Percentiles rank a stretch among this genome's conserved stretches.
Conservation (phyloP, 2,888 invertebrate species). For the Tupiocoris notatus region DNA sequence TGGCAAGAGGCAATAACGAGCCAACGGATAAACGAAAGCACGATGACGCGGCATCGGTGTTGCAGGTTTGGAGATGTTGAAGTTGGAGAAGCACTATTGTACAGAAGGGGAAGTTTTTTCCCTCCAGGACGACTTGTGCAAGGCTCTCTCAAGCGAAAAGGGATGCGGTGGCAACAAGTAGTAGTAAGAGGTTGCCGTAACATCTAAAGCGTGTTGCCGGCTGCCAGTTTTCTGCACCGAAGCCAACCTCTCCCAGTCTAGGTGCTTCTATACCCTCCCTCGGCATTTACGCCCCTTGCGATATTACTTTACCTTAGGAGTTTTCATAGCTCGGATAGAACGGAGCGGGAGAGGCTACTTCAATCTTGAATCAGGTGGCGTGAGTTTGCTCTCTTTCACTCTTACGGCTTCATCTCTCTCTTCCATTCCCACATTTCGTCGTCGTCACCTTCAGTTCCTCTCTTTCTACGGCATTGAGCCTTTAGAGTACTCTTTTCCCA, state of each 20-base stretch:
- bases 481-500: not conserved
- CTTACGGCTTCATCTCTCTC: not conserved
- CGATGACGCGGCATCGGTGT: not conserved
- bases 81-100: not conserved
- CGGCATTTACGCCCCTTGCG: constrained; percentile 1
- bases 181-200: constrained; percentile 3
- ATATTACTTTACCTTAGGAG: constrained; percentile 29
- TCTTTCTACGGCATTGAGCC: not conserved
- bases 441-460: not conserved
- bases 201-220: constrained; percentile 31
- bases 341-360: constrained; percentile 9
- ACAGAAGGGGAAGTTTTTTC: not conserved
- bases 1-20: not conserved
- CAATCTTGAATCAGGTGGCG: constrained; percentile 30
- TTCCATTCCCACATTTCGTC: constrained; percentile 10
- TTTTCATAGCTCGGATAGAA: constrained; percentile 19
- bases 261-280: not conserved
- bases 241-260: constrained; percentile 18
- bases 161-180: constrained; percentile 33
- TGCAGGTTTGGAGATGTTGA: not conserved
- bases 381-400: constrained; percentile 3
- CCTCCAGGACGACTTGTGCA: not conserved
- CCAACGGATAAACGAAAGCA: not conserved
- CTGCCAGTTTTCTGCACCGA: constrained; percentile 10
- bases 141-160: not conserved